Evolutionary conservation across 1,140 invertebrate species (phyloP).

Genomic region (Anthonomus grandis): DNA sequence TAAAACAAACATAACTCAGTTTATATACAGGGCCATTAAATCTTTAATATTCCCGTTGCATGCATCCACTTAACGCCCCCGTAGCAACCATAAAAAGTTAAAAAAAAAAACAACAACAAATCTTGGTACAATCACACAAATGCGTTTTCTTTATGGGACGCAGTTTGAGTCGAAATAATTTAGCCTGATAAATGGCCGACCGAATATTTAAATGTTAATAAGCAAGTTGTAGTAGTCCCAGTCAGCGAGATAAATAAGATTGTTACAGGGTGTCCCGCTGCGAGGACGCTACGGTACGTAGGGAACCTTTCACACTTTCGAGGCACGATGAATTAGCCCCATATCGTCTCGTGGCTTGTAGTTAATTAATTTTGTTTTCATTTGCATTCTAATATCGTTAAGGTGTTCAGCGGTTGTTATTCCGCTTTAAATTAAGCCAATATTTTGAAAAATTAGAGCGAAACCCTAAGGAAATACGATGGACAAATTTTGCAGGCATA

Average conservation of each 20-base stretch:
- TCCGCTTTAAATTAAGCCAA: no score
- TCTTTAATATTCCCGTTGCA: no score
- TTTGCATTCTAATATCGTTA: slow-evolving; percentile 16
- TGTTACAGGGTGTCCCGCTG: slow-evolving; percentile 44
- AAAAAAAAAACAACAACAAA: slow-evolving; percentile 7
- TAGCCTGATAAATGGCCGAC: slow-evolving; percentile 31
- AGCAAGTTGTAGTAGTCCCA: slow-evolving; percentile 41
- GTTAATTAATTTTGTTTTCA: slow-evolving; percentile 21
- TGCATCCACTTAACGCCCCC: no score
- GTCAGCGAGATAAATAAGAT: slow-evolving; percentile 40
- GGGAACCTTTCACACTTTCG: slow-evolving; percentile 46
- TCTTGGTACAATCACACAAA: slow-evolving; percentile 16
- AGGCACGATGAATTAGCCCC: slow-evolving; percentile 44
- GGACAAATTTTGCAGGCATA: no score
- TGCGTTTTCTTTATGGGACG: slow-evolving; percentile 25
- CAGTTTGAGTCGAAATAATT: slow-evolving; percentile 27
- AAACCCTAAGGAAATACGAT: no score
- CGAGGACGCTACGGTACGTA: slow-evolving; percentile 36
- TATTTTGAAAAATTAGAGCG: no score
- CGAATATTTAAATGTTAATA: slow-evolving; percentile 42
- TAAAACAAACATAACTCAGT: no score
- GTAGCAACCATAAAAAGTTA: slow-evolving; percentile 1
- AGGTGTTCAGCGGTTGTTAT: no score
- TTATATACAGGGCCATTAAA: background rate
- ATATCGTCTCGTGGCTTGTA: slow-evolving; percentile 19